These are phyloP conservation scores for Etia nguti DNA, from an alignment of 2,113 vertebrate genomes.

Conservation along the genomic window DNA sequence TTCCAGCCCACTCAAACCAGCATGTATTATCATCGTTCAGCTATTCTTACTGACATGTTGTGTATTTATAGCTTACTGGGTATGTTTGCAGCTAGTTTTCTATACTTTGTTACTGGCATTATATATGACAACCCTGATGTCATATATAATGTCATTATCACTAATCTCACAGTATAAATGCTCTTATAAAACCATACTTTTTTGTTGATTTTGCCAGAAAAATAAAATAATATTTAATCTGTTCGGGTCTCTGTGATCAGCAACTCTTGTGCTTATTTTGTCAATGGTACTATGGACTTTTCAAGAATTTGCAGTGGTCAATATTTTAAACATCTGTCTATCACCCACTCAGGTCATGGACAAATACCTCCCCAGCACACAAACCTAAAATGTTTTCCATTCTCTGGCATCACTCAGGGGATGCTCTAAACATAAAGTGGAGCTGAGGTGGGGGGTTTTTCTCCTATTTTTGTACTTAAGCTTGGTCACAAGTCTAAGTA, in stretches of 20 bases:
- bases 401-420: neutral
- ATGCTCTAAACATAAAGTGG: neutral
- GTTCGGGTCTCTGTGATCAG: neutral
- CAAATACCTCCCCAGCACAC: neutral
- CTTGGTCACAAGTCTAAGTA: neutral
- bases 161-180: neutral
- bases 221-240: neutral
- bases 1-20: neutral
- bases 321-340: neutral
- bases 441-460: neutral
- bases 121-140: neutral
- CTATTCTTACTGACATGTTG: neutral
- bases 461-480: neutral
- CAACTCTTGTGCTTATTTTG: too few relatives aligned
- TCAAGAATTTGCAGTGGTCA: neutral
- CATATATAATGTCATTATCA: neutral
- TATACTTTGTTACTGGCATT: neutral
- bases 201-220: neutral
- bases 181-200: neutral
- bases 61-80: neutral
- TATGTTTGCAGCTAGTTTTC: neutral
- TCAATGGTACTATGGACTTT: neutral
- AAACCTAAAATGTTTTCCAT: neutral
- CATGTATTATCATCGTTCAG: neutral
- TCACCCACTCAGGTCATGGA: neutral